Evolutionary conservation across 2,888 invertebrate species (phyloP), one percentile per base, ranked within the genome.

Genomic region (Geophilus truncorum): DNA sequence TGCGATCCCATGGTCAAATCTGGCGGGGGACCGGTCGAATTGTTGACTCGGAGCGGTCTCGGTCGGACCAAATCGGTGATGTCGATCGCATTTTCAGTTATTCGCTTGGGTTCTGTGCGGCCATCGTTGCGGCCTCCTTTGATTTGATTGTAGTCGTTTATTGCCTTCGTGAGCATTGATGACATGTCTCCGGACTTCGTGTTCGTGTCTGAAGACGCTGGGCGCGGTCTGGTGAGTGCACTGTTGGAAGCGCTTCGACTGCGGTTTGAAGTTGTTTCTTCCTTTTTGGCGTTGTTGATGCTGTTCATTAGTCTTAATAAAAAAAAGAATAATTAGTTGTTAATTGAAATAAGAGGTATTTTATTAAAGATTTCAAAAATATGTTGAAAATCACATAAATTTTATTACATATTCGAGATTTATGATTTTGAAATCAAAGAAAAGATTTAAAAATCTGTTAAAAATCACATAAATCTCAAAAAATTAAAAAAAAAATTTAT

Each of bases 101-200:
- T 70, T 18, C 21, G n/a, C 30, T 78, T 34, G 75, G 81, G 36
- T 36, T 81, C 62, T 21, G 70, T 28, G 9, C 28, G 1, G 12
- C 9, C 10, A n/a, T n/a, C n/a, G n/a, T n/a, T n/a, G n/a, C n/a
- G n/a, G n/a, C n/a, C n/a, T n/a, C n/a, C n/a, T 10, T 34, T 79
- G 76, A 84, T 84, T 84, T 86, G 92, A 86, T 94, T 93, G 86
- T 92, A 94, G 86, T 95, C 94, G 86, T 95, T 93, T 86, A 96
- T 95, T 5, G 96, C 96, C 87, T 93, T 94, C 81, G 93, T 93
- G 82, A 96, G 88, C 93, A 96, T 93, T 85, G 93, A 92, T 86
- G 95, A 93, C 77, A 89, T 88, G 83, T 88, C 88, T 34, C 88
- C 87, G 81, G n/a, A n/a, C n/a, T n/a, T n/a, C n/a, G 70, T 18